These are phyloP conservation scores for Acipenser oxyrinchus DNA, from an alignment of 2,797 vertebrate species.

Conservation along the genomic window DNA sequence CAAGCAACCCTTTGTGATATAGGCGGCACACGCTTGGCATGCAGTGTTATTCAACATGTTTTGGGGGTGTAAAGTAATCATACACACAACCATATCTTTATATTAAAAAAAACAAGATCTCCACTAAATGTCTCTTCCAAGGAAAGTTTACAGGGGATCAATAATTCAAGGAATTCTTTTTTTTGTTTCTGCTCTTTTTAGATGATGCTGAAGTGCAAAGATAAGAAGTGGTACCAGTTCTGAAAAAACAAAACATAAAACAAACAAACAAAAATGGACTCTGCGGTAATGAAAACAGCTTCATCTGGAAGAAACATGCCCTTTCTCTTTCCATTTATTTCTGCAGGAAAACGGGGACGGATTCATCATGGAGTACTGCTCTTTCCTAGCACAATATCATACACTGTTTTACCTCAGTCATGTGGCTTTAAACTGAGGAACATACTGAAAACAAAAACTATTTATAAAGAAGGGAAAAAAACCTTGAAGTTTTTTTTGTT, in stretches of 20 bases:
- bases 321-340: slow-evolving; percentile 51
- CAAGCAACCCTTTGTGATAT: too few relatives aligned
- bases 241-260: slow-evolving; percentile 50
- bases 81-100: too few relatives aligned
- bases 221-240: slow-evolving; percentile 99
- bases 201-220: slow-evolving; percentile 99
- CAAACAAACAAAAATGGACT: slow-evolving; percentile 34
- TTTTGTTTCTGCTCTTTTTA: slow-evolving; percentile 37
- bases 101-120: too few relatives aligned
- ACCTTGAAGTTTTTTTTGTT: slow-evolving; percentile 36
- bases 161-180: slow-evolving; percentile 3
- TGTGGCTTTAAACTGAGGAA: slow-evolving; percentile 68
- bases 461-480: too few relatives aligned
- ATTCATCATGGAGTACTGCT: slow-evolving; percentile 59
- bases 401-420: slow-evolving; percentile 81
- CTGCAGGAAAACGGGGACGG: slow-evolving; percentile 63
- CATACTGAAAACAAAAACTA: slow-evolving; percentile 47
- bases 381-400: slow-evolving; percentile 85
- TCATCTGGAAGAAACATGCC: slow-evolving; percentile 58
- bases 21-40: too few relatives aligned
- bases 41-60: too few relatives aligned
- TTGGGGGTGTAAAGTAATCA: too few relatives aligned
- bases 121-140: too few relatives aligned
- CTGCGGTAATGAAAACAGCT: slow-evolving; percentile 39
- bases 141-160: too few relatives aligned